Conservation (phyloP, 2,113 vertebrate genomes). For the Coregonus clupeaformis region DNA sequence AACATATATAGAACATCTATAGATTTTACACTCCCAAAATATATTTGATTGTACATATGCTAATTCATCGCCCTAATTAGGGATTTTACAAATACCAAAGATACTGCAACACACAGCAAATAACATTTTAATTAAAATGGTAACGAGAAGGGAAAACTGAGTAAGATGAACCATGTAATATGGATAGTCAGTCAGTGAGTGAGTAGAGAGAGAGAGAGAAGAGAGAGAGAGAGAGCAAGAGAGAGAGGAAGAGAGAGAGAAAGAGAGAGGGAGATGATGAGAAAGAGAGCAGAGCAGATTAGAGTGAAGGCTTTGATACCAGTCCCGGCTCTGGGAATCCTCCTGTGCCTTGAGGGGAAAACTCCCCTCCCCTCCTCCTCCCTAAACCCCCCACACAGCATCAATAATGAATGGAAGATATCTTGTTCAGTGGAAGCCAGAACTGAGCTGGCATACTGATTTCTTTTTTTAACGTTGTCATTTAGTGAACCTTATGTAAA, state of each 20-base stretch:
- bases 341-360: conserved; percentile 70
- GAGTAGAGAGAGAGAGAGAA: not conserved
- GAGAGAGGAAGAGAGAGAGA: too few species aligned
- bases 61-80: conserved; percentile 12
- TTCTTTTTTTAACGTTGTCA: conserved; percentile 54
- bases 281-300: conserved; percentile 66
- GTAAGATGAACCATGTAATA: conserved; percentile 55
- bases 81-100: conserved; percentile 24
- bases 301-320: conserved; percentile 72
- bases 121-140: conserved; percentile 58
- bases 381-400: conserved; percentile 70
- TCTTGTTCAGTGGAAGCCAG: conserved; percentile 72
- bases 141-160: conserved; percentile 33
- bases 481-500: conserved; percentile 62
- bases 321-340: conserved; percentile 68
- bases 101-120: conserved; percentile 29
- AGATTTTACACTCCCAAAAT: not conserved
- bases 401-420: conserved; percentile 82
- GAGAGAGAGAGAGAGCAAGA: too few species aligned
- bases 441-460: conserved; percentile 75
- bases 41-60: not conserved
- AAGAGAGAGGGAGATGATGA: conserved; percentile 29
- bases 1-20: not conserved
- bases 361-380: conserved; percentile 46
- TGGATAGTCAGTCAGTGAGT: conserved; percentile 44